Evolutionary conservation across 2,113 vertebrate genomes (phyloP).

Genomic region (Heterotilapia buettikoferi): DNA sequence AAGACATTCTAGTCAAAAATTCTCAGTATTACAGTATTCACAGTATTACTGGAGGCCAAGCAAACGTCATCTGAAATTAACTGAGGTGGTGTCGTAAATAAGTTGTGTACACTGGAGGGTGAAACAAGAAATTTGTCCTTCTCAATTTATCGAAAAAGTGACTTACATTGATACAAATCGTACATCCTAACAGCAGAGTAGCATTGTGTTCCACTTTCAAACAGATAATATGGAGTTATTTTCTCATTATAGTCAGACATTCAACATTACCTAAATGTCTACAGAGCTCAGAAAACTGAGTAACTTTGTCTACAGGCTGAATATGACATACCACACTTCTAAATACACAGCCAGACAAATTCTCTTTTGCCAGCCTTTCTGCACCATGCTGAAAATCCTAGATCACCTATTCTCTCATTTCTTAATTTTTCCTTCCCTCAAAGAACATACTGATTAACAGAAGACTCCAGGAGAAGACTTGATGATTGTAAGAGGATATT

Average conservation of each 20-base stretch:
- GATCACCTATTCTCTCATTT: neutral
- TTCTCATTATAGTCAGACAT: neutral
- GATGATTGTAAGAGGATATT: neutral
- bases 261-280: neutral
- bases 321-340: neutral
- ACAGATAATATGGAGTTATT: neutral
- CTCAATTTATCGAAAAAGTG: neutral
- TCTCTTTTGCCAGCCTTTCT: neutral
- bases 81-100: neutral
- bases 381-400: neutral
- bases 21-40: neutral
- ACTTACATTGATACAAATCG: neutral
- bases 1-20: neutral
- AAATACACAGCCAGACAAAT: neutral
- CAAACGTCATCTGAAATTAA: neutral
- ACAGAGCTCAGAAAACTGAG: neutral
- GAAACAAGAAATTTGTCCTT: neutral
- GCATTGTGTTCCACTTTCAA: neutral
- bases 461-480: neutral
- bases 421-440: neutral
- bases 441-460: neutral
- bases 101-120: neutral
- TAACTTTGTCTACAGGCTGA: neutral
- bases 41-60: neutral
- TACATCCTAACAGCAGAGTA: neutral